These are phyloP conservation scores for Psilopogon haemacephalus DNA, from an alignment of 2,113 vertebrate genomes.

Conservation along the genomic window DNA sequence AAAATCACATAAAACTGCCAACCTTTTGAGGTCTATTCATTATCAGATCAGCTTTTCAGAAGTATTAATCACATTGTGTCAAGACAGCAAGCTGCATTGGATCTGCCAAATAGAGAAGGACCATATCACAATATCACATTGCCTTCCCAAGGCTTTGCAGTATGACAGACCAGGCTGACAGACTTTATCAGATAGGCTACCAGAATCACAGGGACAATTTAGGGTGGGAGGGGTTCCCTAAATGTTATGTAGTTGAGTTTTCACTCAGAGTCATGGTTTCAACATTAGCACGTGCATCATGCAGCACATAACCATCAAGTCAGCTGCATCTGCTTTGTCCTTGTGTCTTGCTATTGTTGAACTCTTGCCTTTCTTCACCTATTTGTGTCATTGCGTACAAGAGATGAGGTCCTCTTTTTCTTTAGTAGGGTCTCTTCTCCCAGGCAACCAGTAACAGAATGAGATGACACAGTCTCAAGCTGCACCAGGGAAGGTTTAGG, in stretches of 20 bases:
- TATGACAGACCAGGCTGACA: background rate
- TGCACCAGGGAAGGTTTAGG: too few species aligned
- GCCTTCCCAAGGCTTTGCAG: background rate
- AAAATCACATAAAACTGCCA: background rate
- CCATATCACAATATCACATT: background rate
- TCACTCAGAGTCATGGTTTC: background rate
- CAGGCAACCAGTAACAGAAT: too few species aligned
- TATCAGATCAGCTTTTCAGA: background rate
- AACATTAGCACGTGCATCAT: rapidly evolving
- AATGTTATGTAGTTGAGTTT: background rate
- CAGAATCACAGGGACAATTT: background rate
- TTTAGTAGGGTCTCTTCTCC: background rate
- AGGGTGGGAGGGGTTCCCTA: background rate
- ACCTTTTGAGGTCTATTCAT: background rate
- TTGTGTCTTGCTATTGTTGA: background rate
- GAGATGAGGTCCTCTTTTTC: background rate
- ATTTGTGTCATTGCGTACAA: background rate
- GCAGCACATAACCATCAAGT: background rate
- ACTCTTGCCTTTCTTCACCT: background rate
- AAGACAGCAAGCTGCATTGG: background rate
- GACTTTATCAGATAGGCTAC: background rate
- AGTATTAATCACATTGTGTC: background rate
- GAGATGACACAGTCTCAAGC: too few species aligned
- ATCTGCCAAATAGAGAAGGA: background rate
- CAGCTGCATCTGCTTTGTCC: background rate